Evolutionary conservation across 2,113 vertebrate species (phyloP), one percentile per base, ranked within the genome.

Genomic region (Clinocottus analis): DNA sequence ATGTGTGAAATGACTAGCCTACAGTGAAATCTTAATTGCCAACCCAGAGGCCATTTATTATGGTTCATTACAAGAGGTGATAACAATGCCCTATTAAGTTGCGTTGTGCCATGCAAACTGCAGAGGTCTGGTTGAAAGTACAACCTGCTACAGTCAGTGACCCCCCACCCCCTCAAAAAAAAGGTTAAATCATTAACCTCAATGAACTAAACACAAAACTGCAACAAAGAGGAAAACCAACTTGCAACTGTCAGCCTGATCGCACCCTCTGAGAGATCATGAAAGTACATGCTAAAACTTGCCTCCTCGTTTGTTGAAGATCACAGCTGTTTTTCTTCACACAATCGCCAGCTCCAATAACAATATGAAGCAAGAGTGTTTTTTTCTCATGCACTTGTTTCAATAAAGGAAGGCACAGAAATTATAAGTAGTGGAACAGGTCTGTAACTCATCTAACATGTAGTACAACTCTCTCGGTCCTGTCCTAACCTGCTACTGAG

Each of bases 401-500:
- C 14, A 60, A 2, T 39, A 47, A 58, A 63, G 53, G 70, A 78
- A 70, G 12, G 7, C 41, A 12, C 49, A 39, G 14, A 73, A 53
- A 45, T 33, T 19, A 8, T 53, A 76, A 41, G 74, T 41, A 1
- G 77, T 63, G 27, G 35, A 83, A 69, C 82, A 49, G 66, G 79
- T 80, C 65, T 77, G 53, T 19, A 63, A 21, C 13, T 0, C 31
- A n/a, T 71, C 11, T 4, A 53, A 10, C 6, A 2, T 16, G 39
- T 39, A 11, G 10, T 64, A 43, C 53, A 59, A 16, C 47, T 61
- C 27, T 25, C 11, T 27, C 11, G 35, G 3, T 60, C 51, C 1
- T 84, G 62, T 56, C 43, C 33, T 68, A 25, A 82, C 78, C 67
- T 79, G 77, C 69, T 62, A 2, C 10, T 77, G 43, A 72, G 39